Percentiles rank a stretch among this genome's conserved stretches.
Conservation (phyloP, 2,113 vertebrate genomes). For the Petrocephalus microphthalmus region DNA sequence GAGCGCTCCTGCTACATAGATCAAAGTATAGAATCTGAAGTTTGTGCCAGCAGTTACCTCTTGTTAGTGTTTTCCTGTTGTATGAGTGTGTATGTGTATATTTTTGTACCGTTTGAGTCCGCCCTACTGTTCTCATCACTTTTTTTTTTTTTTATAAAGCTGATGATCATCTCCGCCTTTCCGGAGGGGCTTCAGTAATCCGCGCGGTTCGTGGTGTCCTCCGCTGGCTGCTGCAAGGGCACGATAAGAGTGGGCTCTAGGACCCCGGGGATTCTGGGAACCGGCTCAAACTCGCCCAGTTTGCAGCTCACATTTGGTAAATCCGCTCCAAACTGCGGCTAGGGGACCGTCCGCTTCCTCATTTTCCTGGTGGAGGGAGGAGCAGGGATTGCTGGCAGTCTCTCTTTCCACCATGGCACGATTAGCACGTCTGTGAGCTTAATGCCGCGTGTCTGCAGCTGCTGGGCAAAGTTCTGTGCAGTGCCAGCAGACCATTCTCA, state of each 20-base stretch:
- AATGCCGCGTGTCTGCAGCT: neutral
- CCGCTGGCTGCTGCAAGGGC: neutral
- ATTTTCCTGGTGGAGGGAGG: neutral
- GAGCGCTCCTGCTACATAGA: neutral
- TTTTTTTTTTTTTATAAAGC: neutral
- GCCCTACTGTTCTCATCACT: neutral
- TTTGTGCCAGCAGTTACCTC: neutral
- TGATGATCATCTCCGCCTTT: neutral
- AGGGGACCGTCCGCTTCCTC: neutral
- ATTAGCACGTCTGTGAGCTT: neutral
- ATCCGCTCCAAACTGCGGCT: neutral
- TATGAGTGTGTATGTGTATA: neutral
- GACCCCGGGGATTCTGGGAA: neutral
- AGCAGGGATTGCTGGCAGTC: neutral
- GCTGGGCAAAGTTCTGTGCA: neutral
- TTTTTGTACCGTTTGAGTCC: neutral
- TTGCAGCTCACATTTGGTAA: neutral
- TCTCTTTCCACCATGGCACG: neutral
- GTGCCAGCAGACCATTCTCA: neutral
- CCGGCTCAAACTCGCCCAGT: neutral
- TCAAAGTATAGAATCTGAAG: neutral
- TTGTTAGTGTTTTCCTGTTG: neutral
- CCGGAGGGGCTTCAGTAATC: neutral
- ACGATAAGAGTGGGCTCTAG: neutral
- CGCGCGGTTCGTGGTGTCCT: neutral